Evolutionary conservation across 1,140 invertebrate species (phyloP), one percentile per base, ranked within the genome.

Genomic region (Marisa cornuarietis): DNA sequence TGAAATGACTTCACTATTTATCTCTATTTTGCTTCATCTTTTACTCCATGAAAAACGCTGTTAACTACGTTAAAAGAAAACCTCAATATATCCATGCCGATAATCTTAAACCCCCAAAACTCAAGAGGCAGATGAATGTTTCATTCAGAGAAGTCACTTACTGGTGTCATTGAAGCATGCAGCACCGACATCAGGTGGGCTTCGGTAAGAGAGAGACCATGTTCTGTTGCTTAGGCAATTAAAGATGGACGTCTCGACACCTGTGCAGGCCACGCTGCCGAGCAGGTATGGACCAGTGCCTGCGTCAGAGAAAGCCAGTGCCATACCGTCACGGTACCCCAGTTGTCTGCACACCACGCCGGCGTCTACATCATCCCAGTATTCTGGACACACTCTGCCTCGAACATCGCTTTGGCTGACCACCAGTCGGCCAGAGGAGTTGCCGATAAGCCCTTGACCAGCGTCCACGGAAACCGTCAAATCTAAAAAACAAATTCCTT

Each of bases 321-420:
- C 82, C 31, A 82, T 79, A 8, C 85, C 85, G 52, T 82, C 81
- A 7, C 26, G 51, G 73, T 83, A 88, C 16, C 95, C 95, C 42
- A 95, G 87, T 87, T 95, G 94, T 65, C 91, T 92, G 85, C 95
- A 96, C 18, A 95, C 91, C 0, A 96, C 93, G 81, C 93, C 90
- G 0, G 95, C 95, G 82, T 95, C 93, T 31, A 90, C 92, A 69
- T 95, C 89, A 1, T 93, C 94, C 86, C 95, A 96, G 77, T 93
- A 92, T 83, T 95, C 94, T 85, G 95, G 95, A 87, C 95, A 96
- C 14, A 96, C 92, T 81, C 94, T 94, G 0, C 95, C 95, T 92
- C 93, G 94, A 75, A 93, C 91, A 1, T 93, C 94, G 83, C 93
- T 92, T 49, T 94, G 92, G 90, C 93, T 94, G 1, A 96, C 93